These are phyloP conservation scores for Bujurquina vittata DNA, from an alignment of 2,113 vertebrate genomes.

Conservation along the genomic window DNA sequence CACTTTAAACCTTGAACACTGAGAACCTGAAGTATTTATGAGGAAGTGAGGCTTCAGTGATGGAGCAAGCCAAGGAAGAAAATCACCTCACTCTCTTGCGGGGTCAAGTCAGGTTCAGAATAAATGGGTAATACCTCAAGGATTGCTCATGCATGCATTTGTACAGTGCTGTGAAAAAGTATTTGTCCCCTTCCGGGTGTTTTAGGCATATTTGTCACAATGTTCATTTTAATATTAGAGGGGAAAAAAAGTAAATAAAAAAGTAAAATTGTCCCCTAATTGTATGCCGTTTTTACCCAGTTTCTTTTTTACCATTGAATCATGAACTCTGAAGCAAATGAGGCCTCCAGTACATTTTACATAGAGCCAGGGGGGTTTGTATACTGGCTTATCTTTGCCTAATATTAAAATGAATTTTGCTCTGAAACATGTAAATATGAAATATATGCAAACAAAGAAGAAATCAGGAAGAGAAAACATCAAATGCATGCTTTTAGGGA, in stretches of 20 bases:
- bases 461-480: not conserved
- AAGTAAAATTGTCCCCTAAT: not conserved
- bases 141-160: not conserved
- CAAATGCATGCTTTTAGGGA: not conserved
- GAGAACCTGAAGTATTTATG: slow-evolving; percentile 75
- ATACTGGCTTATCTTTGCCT: not conserved
- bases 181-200: not conserved
- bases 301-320: not conserved
- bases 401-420: not conserved
- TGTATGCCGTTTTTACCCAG: not conserved
- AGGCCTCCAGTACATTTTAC: not conserved
- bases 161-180: not conserved
- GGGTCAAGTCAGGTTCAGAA: slow-evolving; percentile 44
- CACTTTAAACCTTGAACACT: slow-evolving; percentile 69
- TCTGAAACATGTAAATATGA: not conserved
- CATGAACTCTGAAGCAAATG: not conserved
- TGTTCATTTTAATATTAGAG: not conserved
- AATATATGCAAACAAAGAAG: not conserved
- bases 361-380: too few relatives aligned
- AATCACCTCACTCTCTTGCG: slow-evolving; percentile 33
- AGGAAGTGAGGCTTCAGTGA: slow-evolving; percentile 40
- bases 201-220: not conserved
- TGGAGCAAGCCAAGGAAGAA: slow-evolving; percentile 20
- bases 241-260: too few relatives aligned
- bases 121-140: slow-evolving; percentile 31